phyloP scores from a whole-genome alignment of 2,113 vertebrate genomes.

The Uria aalge region DNA sequence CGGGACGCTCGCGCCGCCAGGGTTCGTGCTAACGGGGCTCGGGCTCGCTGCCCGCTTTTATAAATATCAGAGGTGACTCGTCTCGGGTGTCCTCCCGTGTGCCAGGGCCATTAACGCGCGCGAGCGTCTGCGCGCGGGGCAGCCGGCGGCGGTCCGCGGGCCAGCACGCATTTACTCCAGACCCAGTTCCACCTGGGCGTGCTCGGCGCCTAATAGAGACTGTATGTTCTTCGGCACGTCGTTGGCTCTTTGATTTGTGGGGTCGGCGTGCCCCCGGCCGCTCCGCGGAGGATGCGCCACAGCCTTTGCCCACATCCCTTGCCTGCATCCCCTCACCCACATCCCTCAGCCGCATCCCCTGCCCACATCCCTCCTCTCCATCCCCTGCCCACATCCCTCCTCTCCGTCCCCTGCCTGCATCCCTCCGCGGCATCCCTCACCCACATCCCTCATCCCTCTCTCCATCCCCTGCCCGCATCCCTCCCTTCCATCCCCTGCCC shows the following conservation, averaged over 20 bases:
- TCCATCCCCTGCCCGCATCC: background rate
- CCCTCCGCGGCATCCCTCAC: background rate
- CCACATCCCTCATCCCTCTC: background rate
- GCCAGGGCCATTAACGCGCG: conserved; percentile 55
- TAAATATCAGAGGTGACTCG: conserved; percentile 77
- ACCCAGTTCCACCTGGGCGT: conserved; percentile 6
- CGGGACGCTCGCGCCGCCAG: background rate
- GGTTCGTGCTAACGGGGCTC: background rate
- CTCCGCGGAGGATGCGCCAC: fast-evolving
- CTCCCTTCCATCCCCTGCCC: background rate
- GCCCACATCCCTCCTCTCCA: too few relatives aligned
- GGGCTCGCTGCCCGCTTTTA: conserved; percentile 14
- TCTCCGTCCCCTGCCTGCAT: background rate
- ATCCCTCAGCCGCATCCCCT: background rate
- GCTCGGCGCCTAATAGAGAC: background rate
- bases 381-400: background rate
- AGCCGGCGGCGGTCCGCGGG: background rate
- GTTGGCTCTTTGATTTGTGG: background rate
- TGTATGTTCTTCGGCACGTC: background rate
- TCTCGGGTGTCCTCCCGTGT: conserved; percentile 40
- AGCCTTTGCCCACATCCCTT: background rate
- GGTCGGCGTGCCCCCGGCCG: background rate
- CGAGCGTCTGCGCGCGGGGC: background rate
- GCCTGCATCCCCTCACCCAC: background rate
- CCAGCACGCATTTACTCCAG: conserved; percentile 31